Evolutionary conservation across 2,888 invertebrate species (phyloP), one percentile per base, ranked within the genome.

Genomic region (Hirudinaria manillensis): DNA sequence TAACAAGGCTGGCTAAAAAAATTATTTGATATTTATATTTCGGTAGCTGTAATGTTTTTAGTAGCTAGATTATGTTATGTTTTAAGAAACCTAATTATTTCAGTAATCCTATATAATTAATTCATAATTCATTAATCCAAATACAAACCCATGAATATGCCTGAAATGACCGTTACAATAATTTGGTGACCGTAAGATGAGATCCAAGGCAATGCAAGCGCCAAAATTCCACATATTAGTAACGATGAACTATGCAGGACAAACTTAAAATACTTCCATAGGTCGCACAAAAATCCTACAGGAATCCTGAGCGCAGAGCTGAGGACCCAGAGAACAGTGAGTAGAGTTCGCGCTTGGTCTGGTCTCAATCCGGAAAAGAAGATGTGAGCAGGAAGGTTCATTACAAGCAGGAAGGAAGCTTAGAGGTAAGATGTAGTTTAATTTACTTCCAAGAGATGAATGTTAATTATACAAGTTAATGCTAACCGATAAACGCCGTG

Each of bases 231-330:
- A 24, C 24, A 24, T 13, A 10, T 29, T 2, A 61, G 13, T 27
- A 61, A 29, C 24, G 61, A 13, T 10, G 10, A 29, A 61, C 13
- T 7, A 29, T 61, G 29, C 6, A 61, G 10, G 61, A 61, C 19
- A 10, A 61, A 24, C 24, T 29, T 29, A 61, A 29, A 24, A 61
- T 27, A 27, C 6, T 4, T 61, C 24, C 24, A 61, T 29, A 27
- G 4, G 61, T 61, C 61, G 29, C 61, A 61, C 61, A 61, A 61
- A 27, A 61, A 61, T 24, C 61, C 61, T 24, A 61, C 61, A 27
- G 61, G 61, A 27, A 29, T 7, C 21, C 61, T 61, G 24, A 61
- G 10, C 24, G 7, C 61, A 29, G 61, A 61, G 61, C 29, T 61
- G 29, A 24, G 29, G 13, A 61, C 10, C 61, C 61, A 61, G 29